Evolutionary conservation across 2,888 invertebrate species (phyloP).

Genomic region (Pegoplata infirma): DNA sequence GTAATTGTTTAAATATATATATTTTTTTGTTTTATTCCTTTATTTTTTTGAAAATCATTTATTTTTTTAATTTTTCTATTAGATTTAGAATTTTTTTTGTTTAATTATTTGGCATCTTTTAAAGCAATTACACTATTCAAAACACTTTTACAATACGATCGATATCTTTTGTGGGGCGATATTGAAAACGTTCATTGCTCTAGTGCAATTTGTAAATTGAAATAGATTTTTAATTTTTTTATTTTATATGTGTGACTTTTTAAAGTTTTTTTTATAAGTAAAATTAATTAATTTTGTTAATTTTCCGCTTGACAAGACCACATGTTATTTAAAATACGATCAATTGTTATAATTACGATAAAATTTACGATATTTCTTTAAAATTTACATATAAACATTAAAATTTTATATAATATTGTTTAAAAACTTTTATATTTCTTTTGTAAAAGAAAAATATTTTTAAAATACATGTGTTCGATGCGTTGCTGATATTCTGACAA

Average conservation of each 20-base stretch:
- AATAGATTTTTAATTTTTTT: neutral
- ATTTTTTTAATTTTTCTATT: neutral
- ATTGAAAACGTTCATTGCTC: slow-evolving; percentile 43
- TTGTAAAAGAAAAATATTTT: neutral
- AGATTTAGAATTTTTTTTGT: neutral
- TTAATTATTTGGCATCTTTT: neutral
- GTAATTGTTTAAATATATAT: neutral
- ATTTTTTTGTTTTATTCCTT: too few relatives aligned
- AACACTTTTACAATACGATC: neutral
- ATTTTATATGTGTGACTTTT: neutral
- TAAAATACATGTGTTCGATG: neutral
- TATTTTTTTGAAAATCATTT: too few relatives aligned
- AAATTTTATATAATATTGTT: neutral
- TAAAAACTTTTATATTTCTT: neutral
- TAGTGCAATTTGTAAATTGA: slow-evolving; percentile 8
- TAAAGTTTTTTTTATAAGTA: neutral
- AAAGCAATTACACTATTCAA: neutral
- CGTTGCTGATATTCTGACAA: neutral
- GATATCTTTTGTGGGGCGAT: neutral
- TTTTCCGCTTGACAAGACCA: neutral
- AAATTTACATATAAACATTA: neutral
- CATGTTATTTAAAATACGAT: too few relatives aligned
- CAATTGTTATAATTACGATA: neutral
- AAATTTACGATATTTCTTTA: neutral
- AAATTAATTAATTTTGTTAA: neutral